A percentile compares a stretch with the other conserved stretches of the same genome.
phyloP scores from a whole-genome alignment of 1,140 invertebrate species.

The Lasaia peninsularis region DNA sequence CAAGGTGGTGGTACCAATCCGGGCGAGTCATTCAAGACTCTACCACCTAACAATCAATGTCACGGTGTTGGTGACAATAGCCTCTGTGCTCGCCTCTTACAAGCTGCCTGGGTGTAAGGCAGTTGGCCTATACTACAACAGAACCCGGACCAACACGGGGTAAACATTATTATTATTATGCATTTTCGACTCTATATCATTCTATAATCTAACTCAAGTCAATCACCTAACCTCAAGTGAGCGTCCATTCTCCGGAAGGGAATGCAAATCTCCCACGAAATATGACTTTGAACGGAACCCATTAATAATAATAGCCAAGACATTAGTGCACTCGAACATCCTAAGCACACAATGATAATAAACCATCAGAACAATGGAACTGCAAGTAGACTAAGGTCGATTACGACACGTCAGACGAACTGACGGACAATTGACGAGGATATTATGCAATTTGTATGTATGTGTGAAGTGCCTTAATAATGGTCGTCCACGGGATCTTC shows the following conservation, averaged over 20 bases:
- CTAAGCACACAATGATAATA: slow-evolving; percentile 14
- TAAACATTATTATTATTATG: too few species aligned
- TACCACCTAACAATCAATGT: too few species aligned
- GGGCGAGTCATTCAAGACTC: too few species aligned
- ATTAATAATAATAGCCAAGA: slow-evolving; percentile 12
- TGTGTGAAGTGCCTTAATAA: slow-evolving; percentile 6
- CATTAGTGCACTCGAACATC: slow-evolving; percentile 7
- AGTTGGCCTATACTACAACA: too few species aligned
- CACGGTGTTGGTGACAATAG: too few species aligned
- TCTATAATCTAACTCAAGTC: neutral
- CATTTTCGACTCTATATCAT: neutral
- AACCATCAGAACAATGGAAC: slow-evolving; percentile 32
- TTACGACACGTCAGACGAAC: slow-evolving; percentile 33
- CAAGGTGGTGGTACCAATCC: too few species aligned
- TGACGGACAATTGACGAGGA: slow-evolving; percentile 32
- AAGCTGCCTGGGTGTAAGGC: too few species aligned
- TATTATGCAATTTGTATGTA: slow-evolving; percentile 21
- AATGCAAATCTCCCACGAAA: slow-evolving; percentile 9
- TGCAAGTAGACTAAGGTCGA: slow-evolving; percentile 40
- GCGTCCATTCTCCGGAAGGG: slow-evolving; percentile 4
- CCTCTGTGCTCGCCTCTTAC: too few species aligned
- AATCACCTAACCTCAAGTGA: neutral
- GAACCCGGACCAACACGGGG: too few species aligned
- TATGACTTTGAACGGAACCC: neutral
- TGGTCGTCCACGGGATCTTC: neutral